Conservation (phyloP, 2,113 vertebrate genomes). For the Ageneiosus marmoratus region DNA sequence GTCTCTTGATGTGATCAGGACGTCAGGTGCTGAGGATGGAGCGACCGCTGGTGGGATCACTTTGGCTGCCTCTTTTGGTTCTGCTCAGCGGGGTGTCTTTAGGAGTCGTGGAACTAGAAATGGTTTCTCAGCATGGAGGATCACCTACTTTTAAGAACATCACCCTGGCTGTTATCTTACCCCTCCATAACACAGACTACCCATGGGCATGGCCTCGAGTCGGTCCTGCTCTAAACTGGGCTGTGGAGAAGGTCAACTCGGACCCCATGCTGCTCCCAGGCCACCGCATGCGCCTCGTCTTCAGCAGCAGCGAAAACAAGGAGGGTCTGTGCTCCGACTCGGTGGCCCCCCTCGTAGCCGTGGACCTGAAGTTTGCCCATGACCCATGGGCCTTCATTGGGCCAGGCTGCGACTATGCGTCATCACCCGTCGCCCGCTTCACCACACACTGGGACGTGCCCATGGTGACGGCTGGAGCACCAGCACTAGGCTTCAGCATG, state of each 20-base stretch:
- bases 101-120: constrained; percentile 41
- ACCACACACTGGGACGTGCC: constrained; percentile 86
- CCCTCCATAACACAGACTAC: constrained; percentile 81
- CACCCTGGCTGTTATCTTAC: constrained; percentile 86
- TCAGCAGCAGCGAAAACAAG: constrained; percentile 80
- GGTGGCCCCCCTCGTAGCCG: constrained; percentile 81
- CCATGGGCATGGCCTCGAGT: constrained; percentile 92
- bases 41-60: constrained; percentile 12
- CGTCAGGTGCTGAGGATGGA: constrained; percentile 36
- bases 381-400: constrained; percentile 84
- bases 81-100: constrained; percentile 45
- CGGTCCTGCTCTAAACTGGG: constrained; percentile 78
- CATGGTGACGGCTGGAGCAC: constrained; percentile 84
- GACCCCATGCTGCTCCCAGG: constrained; percentile 72
- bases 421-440: constrained; percentile 83
- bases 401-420: constrained; percentile 84
- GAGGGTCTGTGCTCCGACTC: constrained; percentile 82
- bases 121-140: background rate
- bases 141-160: constrained; percentile 59
- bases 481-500: constrained; percentile 76
- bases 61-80: constrained; percentile 40
- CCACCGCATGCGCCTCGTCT: constrained; percentile 67
- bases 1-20: constrained; percentile 31
- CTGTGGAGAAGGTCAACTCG: constrained; percentile 71
- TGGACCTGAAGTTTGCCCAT: constrained; percentile 80